phyloP scores from a whole-genome alignment of 1,140 invertebrate species.

The Euura saliciscinereae region DNA sequence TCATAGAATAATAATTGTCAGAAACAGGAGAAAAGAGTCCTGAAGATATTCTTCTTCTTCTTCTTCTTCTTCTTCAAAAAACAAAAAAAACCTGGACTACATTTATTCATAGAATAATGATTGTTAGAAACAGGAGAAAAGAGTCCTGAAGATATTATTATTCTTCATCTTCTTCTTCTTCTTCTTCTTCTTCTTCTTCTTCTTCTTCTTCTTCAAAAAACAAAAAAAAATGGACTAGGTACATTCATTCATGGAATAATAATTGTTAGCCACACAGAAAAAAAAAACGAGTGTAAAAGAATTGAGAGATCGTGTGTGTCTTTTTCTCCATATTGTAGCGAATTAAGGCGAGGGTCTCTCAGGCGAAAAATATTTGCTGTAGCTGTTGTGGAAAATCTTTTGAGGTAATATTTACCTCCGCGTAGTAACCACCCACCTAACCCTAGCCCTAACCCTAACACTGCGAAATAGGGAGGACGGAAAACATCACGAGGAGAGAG shows the following conservation, averaged over 20 bases:
- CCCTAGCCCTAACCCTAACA: no score
- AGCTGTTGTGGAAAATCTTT: constrained; percentile 40
- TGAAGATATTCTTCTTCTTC: no score
- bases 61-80: no score
- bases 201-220: constrained; percentile 11
- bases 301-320: constrained; percentile 20
- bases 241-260: not conserved
- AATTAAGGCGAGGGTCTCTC: not conserved
- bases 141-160: not conserved
- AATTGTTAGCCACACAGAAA: constrained; percentile 1
- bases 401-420: constrained; percentile 50
- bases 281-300: constrained; percentile 14
- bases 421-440: constrained; percentile 27
- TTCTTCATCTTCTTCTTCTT: constrained; percentile 14
- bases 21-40: no score
- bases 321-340: constrained; percentile 3
- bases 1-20: no score
- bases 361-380: constrained; percentile 32
- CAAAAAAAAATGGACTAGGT: constrained; percentile 20
- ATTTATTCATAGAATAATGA: no score
- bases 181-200: constrained; percentile 14
- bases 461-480: no score
- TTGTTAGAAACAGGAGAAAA: no score
- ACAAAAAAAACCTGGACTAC: no score
- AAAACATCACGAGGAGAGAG: no score